Percentiles rank a stretch among this genome's conserved stretches.
Evolutionary conservation across 2,797 vertebrate species (phyloP).

Genomic region (Menidia menidia): DNA sequence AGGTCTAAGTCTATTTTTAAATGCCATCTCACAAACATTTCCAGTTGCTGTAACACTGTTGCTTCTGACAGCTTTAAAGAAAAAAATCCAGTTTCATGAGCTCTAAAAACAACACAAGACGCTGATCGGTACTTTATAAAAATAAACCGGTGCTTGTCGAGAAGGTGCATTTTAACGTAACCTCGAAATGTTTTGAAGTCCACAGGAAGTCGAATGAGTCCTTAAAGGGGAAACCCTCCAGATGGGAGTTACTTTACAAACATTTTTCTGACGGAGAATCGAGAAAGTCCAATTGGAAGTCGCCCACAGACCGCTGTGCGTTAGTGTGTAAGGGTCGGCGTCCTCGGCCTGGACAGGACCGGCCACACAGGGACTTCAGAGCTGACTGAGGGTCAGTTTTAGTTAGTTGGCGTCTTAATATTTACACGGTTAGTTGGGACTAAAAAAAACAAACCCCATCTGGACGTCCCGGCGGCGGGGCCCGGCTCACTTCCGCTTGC

Average conservation of each 20-base stretch:
- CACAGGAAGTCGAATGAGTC: conserved; percentile 10
- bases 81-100: conserved; percentile 37
- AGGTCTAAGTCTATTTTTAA: conserved; percentile 35
- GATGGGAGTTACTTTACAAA: conserved; percentile 39
- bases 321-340: conserved; percentile 25
- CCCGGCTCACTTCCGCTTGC: conserved; percentile 92
- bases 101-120: conserved; percentile 33
- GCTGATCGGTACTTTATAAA: conserved; percentile 57
- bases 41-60: conserved; percentile 57
- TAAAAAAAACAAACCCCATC: conserved; percentile 39
- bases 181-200: not conserved
- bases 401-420: not conserved
- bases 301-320: not conserved
- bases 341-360: conserved; percentile 20
- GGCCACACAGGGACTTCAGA: not conserved
- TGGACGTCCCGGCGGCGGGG: conserved; percentile 22
- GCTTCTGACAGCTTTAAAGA: conserved; percentile 22
- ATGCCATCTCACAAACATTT: conserved; percentile 42
- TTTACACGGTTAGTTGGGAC: conserved; percentile 42
- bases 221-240: conserved; percentile 30
- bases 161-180: not conserved
- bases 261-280: conserved; percentile 8
- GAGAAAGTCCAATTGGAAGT: conserved; percentile 24
- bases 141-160: conserved; percentile 21
- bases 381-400: conserved; percentile 17